Percentiles rank a stretch among this genome's conserved stretches.
Conservation (phyloP, 2,888 invertebrate species). For the Sphaerophoria rueppellii region DNA sequence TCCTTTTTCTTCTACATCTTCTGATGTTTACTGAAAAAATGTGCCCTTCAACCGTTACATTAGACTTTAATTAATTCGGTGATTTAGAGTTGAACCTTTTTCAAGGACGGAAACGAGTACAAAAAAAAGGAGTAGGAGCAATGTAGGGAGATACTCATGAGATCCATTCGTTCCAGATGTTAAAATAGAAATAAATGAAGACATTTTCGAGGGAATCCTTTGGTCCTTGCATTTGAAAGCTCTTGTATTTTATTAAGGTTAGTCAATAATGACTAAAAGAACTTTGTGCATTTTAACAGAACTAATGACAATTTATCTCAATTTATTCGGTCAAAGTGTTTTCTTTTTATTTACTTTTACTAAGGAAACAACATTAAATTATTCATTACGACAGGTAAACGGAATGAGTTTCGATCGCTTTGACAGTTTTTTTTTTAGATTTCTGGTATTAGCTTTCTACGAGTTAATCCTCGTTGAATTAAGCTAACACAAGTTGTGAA, state of each 20-base stretch:
- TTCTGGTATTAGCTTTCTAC: no score
- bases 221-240: constrained; percentile 6
- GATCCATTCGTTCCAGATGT: constrained; percentile 27
- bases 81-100: constrained; percentile 56
- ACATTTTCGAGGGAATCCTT: not conserved
- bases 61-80: constrained; percentile 47
- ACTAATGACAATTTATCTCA: constrained; percentile 62
- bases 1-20: not conserved
- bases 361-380: not conserved
- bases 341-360: not conserved
- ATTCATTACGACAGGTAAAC: not conserved
- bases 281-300: constrained; percentile 66
- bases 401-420: constrained; percentile 2
- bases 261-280: constrained; percentile 43
- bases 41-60: constrained; percentile 39
- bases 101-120: constrained; percentile 13
- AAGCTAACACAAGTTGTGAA: not conserved
- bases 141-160: constrained; percentile 9
- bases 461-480: not conserved
- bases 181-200: constrained; percentile 8
- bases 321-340: constrained; percentile 49
- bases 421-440: not conserved
- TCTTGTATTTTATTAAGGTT: constrained; percentile 32
- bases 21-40: constrained; percentile 2
- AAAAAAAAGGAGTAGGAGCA: no score